These are phyloP conservation scores for Agrochola circellaris DNA, from an alignment of 2,888 invertebrate species.

Conservation along the genomic window DNA sequence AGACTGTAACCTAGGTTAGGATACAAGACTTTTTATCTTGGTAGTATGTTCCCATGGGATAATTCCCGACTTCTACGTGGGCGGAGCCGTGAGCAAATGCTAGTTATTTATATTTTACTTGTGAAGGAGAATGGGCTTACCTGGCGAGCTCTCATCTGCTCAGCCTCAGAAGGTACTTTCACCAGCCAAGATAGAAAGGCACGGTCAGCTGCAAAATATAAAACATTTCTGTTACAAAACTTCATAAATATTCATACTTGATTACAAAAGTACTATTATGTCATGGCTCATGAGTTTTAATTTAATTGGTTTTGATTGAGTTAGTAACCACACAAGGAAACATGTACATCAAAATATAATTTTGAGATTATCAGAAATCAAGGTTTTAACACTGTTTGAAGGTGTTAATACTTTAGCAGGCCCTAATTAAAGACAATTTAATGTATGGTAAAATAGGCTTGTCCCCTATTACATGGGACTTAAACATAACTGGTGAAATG, in stretches of 20 bases:
- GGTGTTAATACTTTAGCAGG: neutral
- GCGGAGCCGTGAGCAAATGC: neutral
- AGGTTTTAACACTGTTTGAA: neutral
- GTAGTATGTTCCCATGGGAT: neutral
- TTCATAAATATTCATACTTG: constrained; percentile 13
- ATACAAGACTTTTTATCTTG: neutral
- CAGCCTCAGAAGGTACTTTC: constrained; percentile 99
- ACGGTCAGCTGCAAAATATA: constrained; percentile 93
- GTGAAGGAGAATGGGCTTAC: constrained; percentile 70
- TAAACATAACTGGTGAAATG: too few relatives aligned
- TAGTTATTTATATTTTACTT: neutral
- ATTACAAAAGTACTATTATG: constrained; percentile 9
- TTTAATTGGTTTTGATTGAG: constrained; percentile 4
- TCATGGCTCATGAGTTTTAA: neutral
- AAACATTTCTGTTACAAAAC: neutral
- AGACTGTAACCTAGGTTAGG: neutral
- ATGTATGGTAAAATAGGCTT: neutral
- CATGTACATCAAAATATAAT: neutral
- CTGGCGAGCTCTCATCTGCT: constrained; percentile 98
- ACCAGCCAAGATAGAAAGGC: constrained; percentile 99
- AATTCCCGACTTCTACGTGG: neutral
- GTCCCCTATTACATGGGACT: too few relatives aligned
- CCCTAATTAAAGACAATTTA: neutral
- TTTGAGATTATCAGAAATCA: neutral
- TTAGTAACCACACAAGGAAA: constrained; percentile 3